These are phyloP conservation scores for Artibeus jamaicensis DNA, from an alignment of 2,797 vertebrate genomes.

Conservation along the genomic window DNA sequence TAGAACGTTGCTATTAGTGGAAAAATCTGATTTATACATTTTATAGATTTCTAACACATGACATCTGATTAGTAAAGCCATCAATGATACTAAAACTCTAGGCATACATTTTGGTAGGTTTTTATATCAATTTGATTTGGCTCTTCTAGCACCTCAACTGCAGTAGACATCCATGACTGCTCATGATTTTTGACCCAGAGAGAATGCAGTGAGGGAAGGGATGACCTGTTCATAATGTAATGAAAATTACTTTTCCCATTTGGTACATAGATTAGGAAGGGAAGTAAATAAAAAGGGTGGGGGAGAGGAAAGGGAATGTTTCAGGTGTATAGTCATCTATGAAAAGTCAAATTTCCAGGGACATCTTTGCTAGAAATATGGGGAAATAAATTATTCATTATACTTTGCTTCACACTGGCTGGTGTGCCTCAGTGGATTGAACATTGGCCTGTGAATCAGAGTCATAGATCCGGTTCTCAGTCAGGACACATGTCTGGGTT, in stretches of 20 bases:
- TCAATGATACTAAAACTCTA: constrained; percentile 35
- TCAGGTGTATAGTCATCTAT: not conserved
- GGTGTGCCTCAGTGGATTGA: not conserved
- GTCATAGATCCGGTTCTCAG: too few species aligned
- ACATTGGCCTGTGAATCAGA: too few species aligned
- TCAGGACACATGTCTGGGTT: too few species aligned
- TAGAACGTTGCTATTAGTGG: constrained; percentile 55
- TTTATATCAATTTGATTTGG: constrained; percentile 51
- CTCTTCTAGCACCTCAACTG: not conserved
- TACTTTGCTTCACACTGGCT: constrained; percentile 32
- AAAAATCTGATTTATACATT: constrained; percentile 62
- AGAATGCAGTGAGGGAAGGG: constrained; percentile 25
- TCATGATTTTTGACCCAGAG: not conserved
- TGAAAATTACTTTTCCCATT: constrained; percentile 48
- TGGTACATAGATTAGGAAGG: constrained; percentile 62
- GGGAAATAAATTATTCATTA: not conserved
- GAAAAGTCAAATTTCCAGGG: constrained; percentile 60
- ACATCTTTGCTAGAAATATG: constrained; percentile 6
- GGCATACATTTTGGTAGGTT: not conserved
- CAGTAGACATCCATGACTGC: not conserved
- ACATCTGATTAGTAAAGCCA: constrained; percentile 56
- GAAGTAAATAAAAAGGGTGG: not conserved
- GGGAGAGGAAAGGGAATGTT: too few species aligned
- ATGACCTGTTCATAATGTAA: constrained; percentile 47
- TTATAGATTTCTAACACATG: constrained; percentile 54